A percentile compares a stretch with the other conserved stretches of the same genome.
Conservation (phyloP, 1,140 invertebrate genomes). For the Cyphomyrmex costatus region DNA sequence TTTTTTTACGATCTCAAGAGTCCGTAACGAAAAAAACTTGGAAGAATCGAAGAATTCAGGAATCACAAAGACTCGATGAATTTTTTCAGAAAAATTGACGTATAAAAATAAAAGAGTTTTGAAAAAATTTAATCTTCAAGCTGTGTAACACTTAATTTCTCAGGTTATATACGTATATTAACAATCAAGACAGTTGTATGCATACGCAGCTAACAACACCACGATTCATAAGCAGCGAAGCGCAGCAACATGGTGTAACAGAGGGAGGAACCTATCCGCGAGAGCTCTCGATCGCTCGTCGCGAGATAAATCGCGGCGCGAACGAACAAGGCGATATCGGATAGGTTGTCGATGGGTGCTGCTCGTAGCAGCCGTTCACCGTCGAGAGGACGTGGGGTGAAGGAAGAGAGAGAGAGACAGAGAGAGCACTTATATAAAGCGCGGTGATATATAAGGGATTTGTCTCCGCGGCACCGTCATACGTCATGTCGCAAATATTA, state of each 20-base stretch:
- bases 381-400: constrained; percentile 23
- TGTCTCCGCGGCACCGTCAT: constrained; percentile 86
- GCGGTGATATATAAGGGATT: constrained; percentile 87
- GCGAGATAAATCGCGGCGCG: constrained; percentile 53
- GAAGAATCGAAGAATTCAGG: neutral
- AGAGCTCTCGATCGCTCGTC: constrained; percentile 32
- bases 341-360: constrained; percentile 42
- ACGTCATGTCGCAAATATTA: constrained; percentile 87
- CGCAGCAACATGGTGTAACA: neutral
- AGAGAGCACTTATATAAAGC: constrained; percentile 78
- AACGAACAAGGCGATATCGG: constrained; percentile 54
- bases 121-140: neutral
- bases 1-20: neutral
- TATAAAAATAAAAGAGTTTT: neutral
- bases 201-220: neutral
- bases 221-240: constrained; percentile 5
- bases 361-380: constrained; percentile 50
- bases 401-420: no score
- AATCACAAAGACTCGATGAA: neutral
- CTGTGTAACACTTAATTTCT: neutral
- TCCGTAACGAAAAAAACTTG: neutral
- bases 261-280: neutral
- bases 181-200: neutral
- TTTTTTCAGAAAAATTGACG: neutral
- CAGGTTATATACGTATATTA: neutral